A percentile compares a stretch with the other conserved stretches of the same genome.
Conservation (phyloP, 2,888 invertebrate genomes). For the Xanthorhoe spadicearia region DNA sequence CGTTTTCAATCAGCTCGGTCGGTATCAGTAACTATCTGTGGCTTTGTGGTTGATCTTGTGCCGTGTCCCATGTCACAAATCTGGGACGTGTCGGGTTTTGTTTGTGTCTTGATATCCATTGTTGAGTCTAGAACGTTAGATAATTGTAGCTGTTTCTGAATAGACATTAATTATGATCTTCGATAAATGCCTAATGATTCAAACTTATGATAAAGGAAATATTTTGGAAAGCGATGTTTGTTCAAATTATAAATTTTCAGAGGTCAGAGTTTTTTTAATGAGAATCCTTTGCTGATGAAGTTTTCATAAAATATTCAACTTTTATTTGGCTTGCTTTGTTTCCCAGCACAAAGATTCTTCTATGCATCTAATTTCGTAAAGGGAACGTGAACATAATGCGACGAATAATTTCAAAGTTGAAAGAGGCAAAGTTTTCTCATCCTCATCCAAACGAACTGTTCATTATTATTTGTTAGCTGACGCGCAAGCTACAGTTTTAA, state of each 20-base stretch:
- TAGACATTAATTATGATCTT: background rate
- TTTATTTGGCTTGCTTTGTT: slow-evolving; percentile 7
- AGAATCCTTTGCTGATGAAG: background rate
- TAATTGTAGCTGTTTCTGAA: slow-evolving; percentile 8
- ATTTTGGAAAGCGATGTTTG: background rate
- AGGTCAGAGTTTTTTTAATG: background rate
- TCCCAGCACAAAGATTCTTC: background rate
- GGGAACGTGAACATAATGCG: slow-evolving; percentile 43
- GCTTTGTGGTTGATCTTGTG: slow-evolving; percentile 44
- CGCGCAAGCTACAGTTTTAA: slow-evolving; percentile 66
- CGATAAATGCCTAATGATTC: background rate
- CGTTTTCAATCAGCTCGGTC: slow-evolving; percentile 58
- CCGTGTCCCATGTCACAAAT: slow-evolving; percentile 45
- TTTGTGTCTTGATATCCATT: slow-evolving; percentile 25
- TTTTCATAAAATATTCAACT: background rate
- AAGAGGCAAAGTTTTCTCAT: slow-evolving; percentile 72
- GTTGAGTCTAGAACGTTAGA: slow-evolving; percentile 7
- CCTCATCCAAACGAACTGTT: slow-evolving; percentile 64
- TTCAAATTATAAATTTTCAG: background rate
- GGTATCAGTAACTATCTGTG: slow-evolving; percentile 43
- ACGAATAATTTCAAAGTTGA: slow-evolving; percentile 57
- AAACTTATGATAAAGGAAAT: background rate
- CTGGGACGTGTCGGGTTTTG: slow-evolving; percentile 32
- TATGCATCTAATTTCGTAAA: slow-evolving; percentile 29
- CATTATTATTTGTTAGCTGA: slow-evolving; percentile 74